Percentiles rank a stretch among this genome's conserved stretches.
phyloP scores from a whole-genome alignment of 2,113 vertebrate genomes.

The Alligator sinensis region DNA sequence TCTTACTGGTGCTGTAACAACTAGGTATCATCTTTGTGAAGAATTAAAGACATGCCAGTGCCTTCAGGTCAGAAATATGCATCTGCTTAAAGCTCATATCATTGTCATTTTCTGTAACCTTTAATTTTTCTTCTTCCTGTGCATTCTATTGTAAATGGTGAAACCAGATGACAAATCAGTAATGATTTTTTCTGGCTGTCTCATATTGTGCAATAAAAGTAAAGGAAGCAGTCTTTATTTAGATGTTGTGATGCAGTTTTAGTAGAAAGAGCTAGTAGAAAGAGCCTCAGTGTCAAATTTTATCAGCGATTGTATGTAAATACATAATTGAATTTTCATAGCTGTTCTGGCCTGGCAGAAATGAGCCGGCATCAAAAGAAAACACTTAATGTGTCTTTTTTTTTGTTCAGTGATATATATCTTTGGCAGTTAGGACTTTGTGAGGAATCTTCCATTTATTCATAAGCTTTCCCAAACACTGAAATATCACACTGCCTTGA shows the following conservation, averaged over 20 bases:
- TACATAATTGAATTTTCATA: not conserved
- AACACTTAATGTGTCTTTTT: too few species aligned
- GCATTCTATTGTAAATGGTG: not conserved
- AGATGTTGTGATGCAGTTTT: not conserved
- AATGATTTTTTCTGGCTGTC: not conserved
- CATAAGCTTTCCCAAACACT: not conserved
- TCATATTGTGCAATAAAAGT: not conserved
- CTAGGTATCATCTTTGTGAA: not conserved
- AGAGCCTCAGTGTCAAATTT: not conserved
- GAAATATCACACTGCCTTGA: not conserved
- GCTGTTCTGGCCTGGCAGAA: not conserved
- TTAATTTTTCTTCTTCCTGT: accelerated
- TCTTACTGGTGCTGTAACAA: not conserved
- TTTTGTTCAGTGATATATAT: not conserved
- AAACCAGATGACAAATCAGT: not conserved
- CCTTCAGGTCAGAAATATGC: not conserved
- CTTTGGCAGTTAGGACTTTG: not conserved
- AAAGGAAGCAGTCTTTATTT: not conserved
- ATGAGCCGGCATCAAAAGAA: not conserved
- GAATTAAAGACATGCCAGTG: not conserved
- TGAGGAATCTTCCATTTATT: not conserved
- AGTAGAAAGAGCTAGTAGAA: not conserved
- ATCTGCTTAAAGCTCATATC: not conserved
- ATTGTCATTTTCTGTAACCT: not conserved
- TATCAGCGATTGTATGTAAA: not conserved